Evolutionary conservation across 2,797 vertebrate species (phyloP).

Genomic region (Macrochelys suwanniensis): DNA sequence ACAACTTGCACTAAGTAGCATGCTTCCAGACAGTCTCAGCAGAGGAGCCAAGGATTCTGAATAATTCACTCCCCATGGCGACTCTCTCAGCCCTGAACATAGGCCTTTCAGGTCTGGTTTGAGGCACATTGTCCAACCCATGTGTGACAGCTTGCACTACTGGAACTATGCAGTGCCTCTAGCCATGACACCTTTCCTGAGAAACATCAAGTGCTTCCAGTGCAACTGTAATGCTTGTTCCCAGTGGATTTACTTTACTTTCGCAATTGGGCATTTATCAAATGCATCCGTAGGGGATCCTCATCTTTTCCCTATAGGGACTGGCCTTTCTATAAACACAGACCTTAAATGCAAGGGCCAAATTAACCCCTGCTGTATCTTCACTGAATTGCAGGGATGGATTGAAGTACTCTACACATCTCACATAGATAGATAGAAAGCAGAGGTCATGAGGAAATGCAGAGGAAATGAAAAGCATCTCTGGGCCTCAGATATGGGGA

Average conservation of each 20-base stretch:
- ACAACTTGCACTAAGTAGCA: background rate
- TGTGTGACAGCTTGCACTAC: background rate
- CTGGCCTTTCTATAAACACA: background rate
- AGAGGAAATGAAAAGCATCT: background rate
- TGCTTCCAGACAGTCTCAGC: background rate
- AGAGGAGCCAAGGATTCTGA: background rate
- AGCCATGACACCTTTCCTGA: background rate
- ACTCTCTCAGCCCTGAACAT: background rate
- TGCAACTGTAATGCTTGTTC: background rate
- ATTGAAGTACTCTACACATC: background rate
- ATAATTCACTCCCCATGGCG: background rate
- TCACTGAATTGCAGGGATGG: background rate
- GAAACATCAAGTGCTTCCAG: background rate
- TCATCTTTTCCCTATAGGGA: background rate
- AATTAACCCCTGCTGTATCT: background rate
- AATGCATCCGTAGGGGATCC: background rate
- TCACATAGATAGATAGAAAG: background rate
- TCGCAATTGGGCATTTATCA: background rate
- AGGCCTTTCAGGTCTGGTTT: background rate
- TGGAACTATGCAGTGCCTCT: background rate
- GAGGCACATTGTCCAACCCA: background rate
- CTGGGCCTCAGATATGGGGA: no score
- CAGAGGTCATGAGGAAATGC: background rate
- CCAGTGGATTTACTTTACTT: background rate
- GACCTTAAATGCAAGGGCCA: background rate